These are phyloP conservation scores for Galerucella calmariensis DNA, from an alignment of 2,888 invertebrate species.

Conservation along the genomic window DNA sequence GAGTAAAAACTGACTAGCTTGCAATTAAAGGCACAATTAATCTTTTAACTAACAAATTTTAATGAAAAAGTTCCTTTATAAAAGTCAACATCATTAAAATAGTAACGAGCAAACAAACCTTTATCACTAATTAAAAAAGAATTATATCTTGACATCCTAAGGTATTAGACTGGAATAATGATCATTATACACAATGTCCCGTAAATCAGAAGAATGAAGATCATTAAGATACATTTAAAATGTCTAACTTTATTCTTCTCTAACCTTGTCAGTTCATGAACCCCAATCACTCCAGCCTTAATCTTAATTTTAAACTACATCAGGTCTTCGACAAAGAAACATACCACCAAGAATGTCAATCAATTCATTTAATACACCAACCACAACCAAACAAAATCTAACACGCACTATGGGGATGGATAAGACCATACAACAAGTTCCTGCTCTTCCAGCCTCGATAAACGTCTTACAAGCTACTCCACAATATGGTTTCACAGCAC, in stretches of 20 bases:
- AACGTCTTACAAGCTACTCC: neutral
- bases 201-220: too few species aligned
- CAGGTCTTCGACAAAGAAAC: constrained; percentile 47
- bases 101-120: neutral
- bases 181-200: neutral
- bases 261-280: too few species aligned
- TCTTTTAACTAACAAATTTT: too few species aligned
- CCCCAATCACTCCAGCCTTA: too few species aligned
- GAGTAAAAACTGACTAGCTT: too few species aligned
- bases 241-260: too few species aligned
- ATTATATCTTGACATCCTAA: too few species aligned
- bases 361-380: constrained; percentile 19
- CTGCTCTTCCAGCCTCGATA: neutral
- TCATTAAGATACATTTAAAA: too few species aligned
- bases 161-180: neutral
- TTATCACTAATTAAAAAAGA: too few species aligned
- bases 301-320: too few species aligned
- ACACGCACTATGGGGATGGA: neutral
- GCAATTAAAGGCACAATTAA: too few species aligned
- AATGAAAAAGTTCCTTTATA: too few species aligned
- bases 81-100: neutral
- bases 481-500: neutral
- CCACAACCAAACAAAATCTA: neutral
- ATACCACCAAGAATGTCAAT: constrained; percentile 19
- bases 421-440: neutral